These are phyloP conservation scores for Campoletis raptor DNA, from an alignment of 2,888 invertebrate genomes.

Conservation along the genomic window DNA sequence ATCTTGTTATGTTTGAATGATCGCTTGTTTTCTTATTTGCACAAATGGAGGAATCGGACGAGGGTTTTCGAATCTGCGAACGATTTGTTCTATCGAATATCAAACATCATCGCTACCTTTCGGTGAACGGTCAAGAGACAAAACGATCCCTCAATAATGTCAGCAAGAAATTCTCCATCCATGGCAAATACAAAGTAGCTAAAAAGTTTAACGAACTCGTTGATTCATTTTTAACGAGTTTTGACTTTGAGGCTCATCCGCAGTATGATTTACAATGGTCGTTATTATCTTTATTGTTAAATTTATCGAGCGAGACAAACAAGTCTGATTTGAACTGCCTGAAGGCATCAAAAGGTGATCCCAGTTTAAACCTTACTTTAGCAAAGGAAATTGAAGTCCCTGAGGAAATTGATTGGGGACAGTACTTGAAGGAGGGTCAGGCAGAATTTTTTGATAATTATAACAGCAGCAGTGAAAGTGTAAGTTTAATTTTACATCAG, in stretches of 20 bases:
- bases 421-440: constrained; percentile 85
- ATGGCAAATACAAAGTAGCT: constrained; percentile 85
- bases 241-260: constrained; percentile 82
- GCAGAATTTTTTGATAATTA: constrained; percentile 81
- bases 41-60: constrained; percentile 81
- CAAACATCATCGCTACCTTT: constrained; percentile 85
- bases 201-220: constrained; percentile 83
- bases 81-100: constrained; percentile 84
- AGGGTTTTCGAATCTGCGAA: constrained; percentile 83
- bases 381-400: constrained; percentile 78
- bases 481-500: constrained; percentile 38
- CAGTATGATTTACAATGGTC: constrained; percentile 86
- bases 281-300: constrained; percentile 85
- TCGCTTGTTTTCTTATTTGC: constrained; percentile 11
- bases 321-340: constrained; percentile 77
- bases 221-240: constrained; percentile 79
- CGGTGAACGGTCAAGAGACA: constrained; percentile 85
- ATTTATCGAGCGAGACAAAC: constrained; percentile 82
- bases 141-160: constrained; percentile 84
- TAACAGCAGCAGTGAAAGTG: constrained; percentile 81
- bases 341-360: constrained; percentile 72
- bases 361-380: constrained; percentile 70
- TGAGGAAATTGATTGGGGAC: constrained; percentile 85
- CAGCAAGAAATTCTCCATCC: constrained; percentile 84
- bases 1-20: neutral